These are phyloP conservation scores for Sinonovacula constricta DNA, from an alignment of 1,140 invertebrate species.

Conservation along the genomic window DNA sequence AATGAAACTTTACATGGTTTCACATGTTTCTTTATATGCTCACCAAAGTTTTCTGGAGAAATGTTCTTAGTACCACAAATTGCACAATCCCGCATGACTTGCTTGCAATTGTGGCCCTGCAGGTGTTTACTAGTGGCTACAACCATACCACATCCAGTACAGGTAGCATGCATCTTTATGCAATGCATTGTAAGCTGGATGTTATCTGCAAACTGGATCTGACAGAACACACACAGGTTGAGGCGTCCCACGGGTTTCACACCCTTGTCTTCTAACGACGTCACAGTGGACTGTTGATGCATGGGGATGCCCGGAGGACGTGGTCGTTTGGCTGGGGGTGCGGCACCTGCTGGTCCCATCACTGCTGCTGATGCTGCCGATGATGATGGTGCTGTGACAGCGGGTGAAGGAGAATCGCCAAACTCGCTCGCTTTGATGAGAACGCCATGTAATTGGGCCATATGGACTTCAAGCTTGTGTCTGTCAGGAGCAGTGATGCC, in stretches of 20 bases:
- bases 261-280: conserved; percentile 1
- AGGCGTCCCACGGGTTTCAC: conserved; percentile 59
- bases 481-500: conserved; percentile 60
- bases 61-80: conserved; percentile 68
- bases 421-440: conserved; percentile 63
- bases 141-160: conserved; percentile 73
- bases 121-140: conserved; percentile 66
- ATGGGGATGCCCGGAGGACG: not conserved
- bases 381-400: conserved; percentile 16
- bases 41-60: conserved; percentile 67
- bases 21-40: conserved; percentile 68
- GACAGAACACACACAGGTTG: conserved; percentile 73
- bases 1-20: conserved; percentile 63
- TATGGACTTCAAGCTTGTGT: conserved; percentile 67
- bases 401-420: conserved; percentile 31
- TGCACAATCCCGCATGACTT: conserved; percentile 55
- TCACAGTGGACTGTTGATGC: not conserved
- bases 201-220: conserved; percentile 70
- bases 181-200: conserved; percentile 74
- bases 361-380: not conserved
- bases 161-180: conserved; percentile 70
- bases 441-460: conserved; percentile 68
- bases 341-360: conserved; percentile 8
- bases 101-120: conserved; percentile 65
- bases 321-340: conserved; percentile 26